These are phyloP conservation scores for Neoascia interrupta DNA, from an alignment of 2,888 invertebrate genomes.

Conservation along the genomic window DNA sequence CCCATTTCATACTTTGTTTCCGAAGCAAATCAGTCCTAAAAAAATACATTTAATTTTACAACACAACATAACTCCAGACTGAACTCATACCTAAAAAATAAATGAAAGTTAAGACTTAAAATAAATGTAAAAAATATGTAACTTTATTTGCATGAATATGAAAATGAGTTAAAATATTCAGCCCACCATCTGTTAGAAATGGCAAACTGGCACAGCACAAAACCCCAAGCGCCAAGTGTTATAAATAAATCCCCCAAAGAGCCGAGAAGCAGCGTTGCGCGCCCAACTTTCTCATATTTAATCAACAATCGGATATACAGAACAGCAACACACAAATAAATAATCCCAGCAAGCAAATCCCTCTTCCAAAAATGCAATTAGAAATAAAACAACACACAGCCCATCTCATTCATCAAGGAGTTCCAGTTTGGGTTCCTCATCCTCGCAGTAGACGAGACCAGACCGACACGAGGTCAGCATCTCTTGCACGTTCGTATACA, in stretches of 20 bases:
- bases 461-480: neutral
- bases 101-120: neutral
- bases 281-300: slow-evolving; percentile 26
- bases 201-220: slow-evolving; percentile 4
- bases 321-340: slow-evolving; percentile 39
- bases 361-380: slow-evolving; percentile 45
- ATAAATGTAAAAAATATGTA: neutral
- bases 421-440: neutral
- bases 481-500: too few species aligned
- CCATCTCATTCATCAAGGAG: slow-evolving; percentile 32
- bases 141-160: slow-evolving; percentile 13
- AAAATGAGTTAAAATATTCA: slow-evolving; percentile 30
- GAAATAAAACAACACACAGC: slow-evolving; percentile 38
- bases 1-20: too few species aligned
- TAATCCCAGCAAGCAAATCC: slow-evolving; percentile 37
- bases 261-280: too few species aligned
- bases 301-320: slow-evolving; percentile 42
- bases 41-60: too few species aligned
- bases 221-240: neutral
- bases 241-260: neutral
- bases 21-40: too few species aligned
- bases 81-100: slow-evolving; percentile 6
- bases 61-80: neutral
- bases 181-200: slow-evolving; percentile 22
- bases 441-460: neutral